Evolutionary conservation across 2,888 invertebrate species (phyloP), one percentile per base, ranked within the genome.

Genomic region (Erebia palarica): DNA sequence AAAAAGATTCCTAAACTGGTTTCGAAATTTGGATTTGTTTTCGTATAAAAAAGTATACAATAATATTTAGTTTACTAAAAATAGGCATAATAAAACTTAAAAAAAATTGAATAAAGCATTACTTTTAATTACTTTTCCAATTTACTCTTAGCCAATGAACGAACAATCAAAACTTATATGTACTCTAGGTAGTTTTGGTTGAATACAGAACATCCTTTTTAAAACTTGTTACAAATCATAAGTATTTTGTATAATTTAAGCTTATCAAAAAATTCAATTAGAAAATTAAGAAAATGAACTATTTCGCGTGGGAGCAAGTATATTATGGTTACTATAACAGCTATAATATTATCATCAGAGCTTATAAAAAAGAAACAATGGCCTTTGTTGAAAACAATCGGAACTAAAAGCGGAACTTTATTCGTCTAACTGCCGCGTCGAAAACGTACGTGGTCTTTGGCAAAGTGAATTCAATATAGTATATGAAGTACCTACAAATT

Each of bases 311-410:
- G 67, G 61, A 67, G 57, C 27, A 27, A 55, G 55, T 66, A 49
- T 36, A 36, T 5, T 10, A 13, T 21, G 9, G 36, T 18, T 21
- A 51, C 21, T 61, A 57, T 36, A 36, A 36, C 47, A 63, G 61
- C 47, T 59, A 59, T 47, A 36, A 36, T 36, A 36, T 36, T 36
- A 53, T 64, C 78, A 84, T 85, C 81, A 81, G 83, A 87, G 80
- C 79, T 75, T 78, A 80, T 58, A 88, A 67, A 88, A 89, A 88
- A 83, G 80, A 86, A 89, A 91, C 91, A 92, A 91, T 90, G 79
- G 91, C 85, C 87, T 91, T 90, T 92, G 91, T 91, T 90, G 82
- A 81, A 80, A 85, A 83, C 84, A 88, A 86, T 86, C 79, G 82
- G 79, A 79, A 79, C 70, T 18, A 53, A 89, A 88, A 86, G 86